Base-by-base conservation (phyloP, 2,888 invertebrate genomes). In the Gortyna flavago region DNA sequence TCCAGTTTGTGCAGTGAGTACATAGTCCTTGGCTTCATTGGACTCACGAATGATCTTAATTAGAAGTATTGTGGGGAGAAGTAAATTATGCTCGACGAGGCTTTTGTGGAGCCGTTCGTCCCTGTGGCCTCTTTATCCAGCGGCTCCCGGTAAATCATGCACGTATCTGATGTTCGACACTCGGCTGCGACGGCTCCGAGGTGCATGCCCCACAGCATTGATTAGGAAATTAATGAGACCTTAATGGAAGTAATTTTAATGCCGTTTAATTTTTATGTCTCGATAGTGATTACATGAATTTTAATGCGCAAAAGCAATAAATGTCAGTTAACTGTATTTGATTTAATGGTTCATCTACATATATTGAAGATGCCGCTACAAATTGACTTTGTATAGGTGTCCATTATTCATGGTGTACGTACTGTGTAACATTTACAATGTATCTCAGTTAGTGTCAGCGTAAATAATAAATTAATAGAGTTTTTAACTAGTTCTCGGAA, bases 1-100 rank as follows among this genome's bases (percentile, higher is more conserved):
- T 92, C 95, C 94, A 94, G 95, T 95, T 95, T 94, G 93, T 94
- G 92, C 93, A 93, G 92, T 91, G 92, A 92, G 93, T 91, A 93
- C 92, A 94, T 93, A 94, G 93, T 94, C 92, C 92, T 93, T 91
- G 88, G 92, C 92, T 93, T 93, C 94, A 93, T 94, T 92, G 93
- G 93, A 82, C 93, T 93, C 94, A 95, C 95, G 95, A 94, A 94
- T 95, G 95, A 95, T 95, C 96, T 96, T 96, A 96, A 96, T 96
- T 96, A 96, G 95, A 96, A 95, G 95, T 94, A 96, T 96, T 96
- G 96, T 96, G 91, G 92, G 84, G 90, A 91, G 92, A 92, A 89
- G 93, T 95, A 95, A 95, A 94, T 95, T 95, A 96, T 94, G 91
- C 87, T 90, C 88, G 90, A 90, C 89, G 92, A 89, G 83, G 91